Evolutionary conservation across 92 coral and sea anemone species (phyloP).

Genomic region (Muricea muricata): DNA sequence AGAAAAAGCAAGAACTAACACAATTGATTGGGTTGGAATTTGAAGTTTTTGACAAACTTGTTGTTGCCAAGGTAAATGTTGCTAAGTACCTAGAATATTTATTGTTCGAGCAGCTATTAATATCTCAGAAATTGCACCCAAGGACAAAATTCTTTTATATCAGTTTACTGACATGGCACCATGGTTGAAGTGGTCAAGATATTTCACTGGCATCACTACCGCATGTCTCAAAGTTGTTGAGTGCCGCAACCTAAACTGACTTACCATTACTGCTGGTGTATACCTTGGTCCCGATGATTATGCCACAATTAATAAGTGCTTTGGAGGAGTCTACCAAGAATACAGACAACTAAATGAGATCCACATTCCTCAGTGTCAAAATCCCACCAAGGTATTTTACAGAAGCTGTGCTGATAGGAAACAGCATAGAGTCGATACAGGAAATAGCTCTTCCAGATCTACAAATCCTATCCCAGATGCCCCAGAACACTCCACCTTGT

Average conservation of each 20-base stretch:
- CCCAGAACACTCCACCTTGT: constrained; percentile 53
- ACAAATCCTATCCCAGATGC: constrained; percentile 66
- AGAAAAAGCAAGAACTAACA: too few relatives aligned
- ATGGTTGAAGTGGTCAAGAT: constrained; percentile 71
- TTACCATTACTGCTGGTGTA: constrained; percentile 56
- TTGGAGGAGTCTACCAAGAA: constrained; percentile 50
- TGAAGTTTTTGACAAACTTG: constrained; percentile 42
- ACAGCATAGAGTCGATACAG: constrained; percentile 45
- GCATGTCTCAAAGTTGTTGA: constrained; percentile 62
- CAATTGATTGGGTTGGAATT: constrained; percentile 38
- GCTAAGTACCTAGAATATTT: constrained; percentile 51
- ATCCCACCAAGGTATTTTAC: constrained; percentile 1
- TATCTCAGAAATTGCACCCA: constrained; percentile 48
- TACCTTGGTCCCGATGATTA: constrained; percentile 68
- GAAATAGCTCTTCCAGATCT: constrained; percentile 58
- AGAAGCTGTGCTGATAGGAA: constrained; percentile 65
- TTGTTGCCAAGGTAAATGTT: constrained; percentile 47
- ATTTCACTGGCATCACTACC: constrained; percentile 63
- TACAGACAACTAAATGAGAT: constrained; percentile 35
- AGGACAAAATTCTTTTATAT: constrained; percentile 27
- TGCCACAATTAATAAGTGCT: constrained; percentile 57
- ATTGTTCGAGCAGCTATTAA: constrained; percentile 50
- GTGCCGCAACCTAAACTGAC: constrained; percentile 36
- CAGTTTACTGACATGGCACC: constrained; percentile 66
- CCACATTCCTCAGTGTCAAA: neutral